phyloP scores from a whole-genome alignment of 1,140 invertebrate species.

The Cyclargus thomasi region DNA sequence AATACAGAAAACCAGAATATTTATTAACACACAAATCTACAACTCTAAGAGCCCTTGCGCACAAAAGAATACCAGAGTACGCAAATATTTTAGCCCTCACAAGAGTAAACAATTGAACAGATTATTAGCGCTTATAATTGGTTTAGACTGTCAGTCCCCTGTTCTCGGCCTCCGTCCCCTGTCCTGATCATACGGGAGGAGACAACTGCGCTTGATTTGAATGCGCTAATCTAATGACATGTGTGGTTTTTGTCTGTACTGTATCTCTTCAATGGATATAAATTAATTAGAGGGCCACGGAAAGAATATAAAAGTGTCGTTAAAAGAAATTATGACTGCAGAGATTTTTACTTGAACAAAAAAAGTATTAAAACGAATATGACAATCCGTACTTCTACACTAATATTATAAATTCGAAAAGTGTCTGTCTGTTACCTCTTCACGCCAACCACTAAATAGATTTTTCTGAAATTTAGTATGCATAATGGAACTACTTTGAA shows the following conservation, averaged over 20 bases:
- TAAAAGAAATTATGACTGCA: not conserved
- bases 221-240: slow-evolving; percentile 44
- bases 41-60: not conserved
- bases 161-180: slow-evolving; percentile 22
- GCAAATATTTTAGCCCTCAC: slow-evolving; percentile 4
- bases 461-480: no score
- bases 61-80: not conserved
- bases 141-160: slow-evolving; percentile 53
- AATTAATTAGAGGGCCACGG: not conserved
- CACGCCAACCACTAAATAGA: no score
- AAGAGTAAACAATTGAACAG: slow-evolving; percentile 45
- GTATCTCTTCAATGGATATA: not conserved
- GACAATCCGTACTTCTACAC: no score
- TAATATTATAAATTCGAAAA: no score
- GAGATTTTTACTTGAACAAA: not conserved
- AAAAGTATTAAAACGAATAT: no score
- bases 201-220: slow-evolving; percentile 46
- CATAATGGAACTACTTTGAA: no score
- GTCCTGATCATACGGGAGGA: slow-evolving; percentile 20
- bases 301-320: not conserved
- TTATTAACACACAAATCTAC: not conserved
- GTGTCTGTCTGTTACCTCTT: no score
- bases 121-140: slow-evolving; percentile 67
- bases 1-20: not conserved
- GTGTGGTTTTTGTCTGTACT: slow-evolving; percentile 18